Evolutionary conservation across 2,888 invertebrate genomes (phyloP).

Genomic region (Agapostemon virescens): DNA sequence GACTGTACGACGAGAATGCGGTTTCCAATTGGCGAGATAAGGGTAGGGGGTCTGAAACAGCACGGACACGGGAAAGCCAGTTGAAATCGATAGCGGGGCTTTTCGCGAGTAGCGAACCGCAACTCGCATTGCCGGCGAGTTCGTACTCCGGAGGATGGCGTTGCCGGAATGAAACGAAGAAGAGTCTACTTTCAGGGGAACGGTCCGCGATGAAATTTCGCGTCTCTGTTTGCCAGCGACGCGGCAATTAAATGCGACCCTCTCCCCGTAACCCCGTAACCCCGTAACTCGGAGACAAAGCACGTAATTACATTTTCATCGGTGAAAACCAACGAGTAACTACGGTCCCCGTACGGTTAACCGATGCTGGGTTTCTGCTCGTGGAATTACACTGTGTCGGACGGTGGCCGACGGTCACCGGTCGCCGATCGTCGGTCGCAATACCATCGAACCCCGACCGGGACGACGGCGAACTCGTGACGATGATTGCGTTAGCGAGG

Average conservation of each 20-base stretch:
- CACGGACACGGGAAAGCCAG: too few species aligned
- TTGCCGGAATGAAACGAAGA: not conserved
- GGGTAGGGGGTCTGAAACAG: too few species aligned
- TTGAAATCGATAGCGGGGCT: not conserved
- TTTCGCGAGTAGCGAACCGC: not conserved
- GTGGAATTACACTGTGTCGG: slow-evolving; percentile 7
- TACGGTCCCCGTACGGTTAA: not conserved
- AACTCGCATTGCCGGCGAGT: not conserved
- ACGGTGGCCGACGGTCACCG: not conserved
- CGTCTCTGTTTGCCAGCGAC: slow-evolving; percentile 9
- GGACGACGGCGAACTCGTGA: not conserved
- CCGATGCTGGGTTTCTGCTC: slow-evolving; percentile 14
- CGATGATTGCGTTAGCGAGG: slow-evolving; percentile 2
- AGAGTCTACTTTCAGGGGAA: not conserved
- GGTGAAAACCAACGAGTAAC: slow-evolving; percentile 9
- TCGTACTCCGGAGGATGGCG: not conserved
- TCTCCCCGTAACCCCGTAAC: not conserved
- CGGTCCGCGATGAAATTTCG: not conserved
- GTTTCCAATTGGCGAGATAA: too few species aligned
- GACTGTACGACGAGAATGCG: too few species aligned
- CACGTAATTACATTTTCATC: slow-evolving; percentile 25
- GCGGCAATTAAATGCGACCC: not conserved
- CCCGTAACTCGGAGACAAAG: slow-evolving; percentile 3
- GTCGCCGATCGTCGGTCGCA: not conserved
- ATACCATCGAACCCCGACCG: not conserved